phyloP scores from a whole-genome alignment of 2,113 vertebrate genomes.

The Todiramphus saurophagus region DNA sequence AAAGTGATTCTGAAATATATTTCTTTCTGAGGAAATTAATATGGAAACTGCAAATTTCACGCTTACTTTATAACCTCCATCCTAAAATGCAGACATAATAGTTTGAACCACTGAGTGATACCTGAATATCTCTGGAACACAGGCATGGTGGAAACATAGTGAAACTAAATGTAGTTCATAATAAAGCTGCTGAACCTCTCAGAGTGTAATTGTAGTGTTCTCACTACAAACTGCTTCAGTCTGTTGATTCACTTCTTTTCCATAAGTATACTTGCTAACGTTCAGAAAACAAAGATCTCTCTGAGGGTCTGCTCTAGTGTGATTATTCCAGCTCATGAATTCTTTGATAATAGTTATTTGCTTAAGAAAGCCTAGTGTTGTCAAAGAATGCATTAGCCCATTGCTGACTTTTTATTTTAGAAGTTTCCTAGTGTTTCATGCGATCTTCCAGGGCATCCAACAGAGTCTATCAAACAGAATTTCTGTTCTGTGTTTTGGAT shows the following conservation, averaged over 20 bases:
- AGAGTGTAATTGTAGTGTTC: neutral
- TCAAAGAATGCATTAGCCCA: neutral
- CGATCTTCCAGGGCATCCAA: neutral
- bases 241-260: neutral
- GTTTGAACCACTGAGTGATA: neutral
- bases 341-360: neutral
- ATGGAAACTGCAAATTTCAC: neutral
- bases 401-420: neutral
- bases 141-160: neutral
- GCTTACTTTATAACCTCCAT: neutral
- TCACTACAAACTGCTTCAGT: neutral
- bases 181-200: neutral
- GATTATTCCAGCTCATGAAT: neutral
- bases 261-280: neutral
- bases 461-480: neutral
- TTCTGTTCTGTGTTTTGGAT: neutral
- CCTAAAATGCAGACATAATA: neutral
- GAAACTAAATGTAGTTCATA: neutral
- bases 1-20: neutral
- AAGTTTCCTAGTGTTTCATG: fast-evolving
- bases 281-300: neutral
- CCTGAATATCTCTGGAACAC: neutral
- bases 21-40: neutral
- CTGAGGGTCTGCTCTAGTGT: neutral
- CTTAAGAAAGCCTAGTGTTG: neutral